Percentiles rank a stretch among this genome's conserved stretches.
Conservation (phyloP, 2,113 vertebrate species). For the Trachemys scripta region DNA sequence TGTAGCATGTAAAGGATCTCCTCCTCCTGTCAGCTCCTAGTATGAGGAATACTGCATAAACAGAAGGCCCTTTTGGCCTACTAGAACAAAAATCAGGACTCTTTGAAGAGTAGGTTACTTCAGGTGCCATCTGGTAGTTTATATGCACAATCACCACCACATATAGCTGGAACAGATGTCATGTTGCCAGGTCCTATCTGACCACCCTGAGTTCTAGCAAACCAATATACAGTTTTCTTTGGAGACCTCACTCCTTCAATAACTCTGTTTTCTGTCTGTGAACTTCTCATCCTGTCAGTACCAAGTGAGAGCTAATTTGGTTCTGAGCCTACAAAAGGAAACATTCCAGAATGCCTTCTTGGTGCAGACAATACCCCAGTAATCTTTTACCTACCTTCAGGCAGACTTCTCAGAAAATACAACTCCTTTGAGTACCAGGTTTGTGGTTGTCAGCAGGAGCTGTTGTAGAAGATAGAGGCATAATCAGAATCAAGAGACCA, state of each 20-base stretch:
- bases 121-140: background rate
- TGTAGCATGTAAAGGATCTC: constrained; percentile 31
- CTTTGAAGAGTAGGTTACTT: background rate
- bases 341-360: background rate
- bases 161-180: background rate
- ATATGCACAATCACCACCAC: background rate
- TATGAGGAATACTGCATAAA: background rate
- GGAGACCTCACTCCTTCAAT: background rate
- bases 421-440: background rate
- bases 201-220: background rate
- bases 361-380: background rate
- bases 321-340: background rate
- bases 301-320: background rate
- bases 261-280: background rate
- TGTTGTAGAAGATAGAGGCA: background rate
- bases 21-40: background rate
- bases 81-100: background rate
- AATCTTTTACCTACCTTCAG: background rate
- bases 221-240: background rate
- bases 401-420: background rate
- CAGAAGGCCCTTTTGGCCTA: background rate
- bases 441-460: background rate
- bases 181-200: rapidly evolving
- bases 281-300: background rate
- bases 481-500: background rate